These are phyloP conservation scores for Orussus abietinus DNA, from an alignment of 1,140 invertebrate species.

Conservation along the genomic window DNA sequence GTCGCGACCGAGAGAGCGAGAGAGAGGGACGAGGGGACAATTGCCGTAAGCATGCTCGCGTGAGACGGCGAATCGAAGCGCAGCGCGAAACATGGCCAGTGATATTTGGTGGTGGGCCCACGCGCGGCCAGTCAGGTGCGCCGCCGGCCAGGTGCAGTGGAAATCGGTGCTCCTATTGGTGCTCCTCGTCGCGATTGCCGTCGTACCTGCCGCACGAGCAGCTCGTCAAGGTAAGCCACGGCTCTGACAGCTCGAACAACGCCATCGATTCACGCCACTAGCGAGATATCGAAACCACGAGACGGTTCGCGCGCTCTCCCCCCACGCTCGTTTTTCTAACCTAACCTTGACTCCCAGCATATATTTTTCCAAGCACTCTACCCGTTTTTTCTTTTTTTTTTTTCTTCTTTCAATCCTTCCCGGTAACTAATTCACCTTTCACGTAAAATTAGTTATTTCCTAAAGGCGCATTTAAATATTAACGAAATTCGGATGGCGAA, in stretches of 20 bases:
- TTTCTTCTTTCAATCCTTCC: not conserved
- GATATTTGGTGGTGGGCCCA: conserved; percentile 33
- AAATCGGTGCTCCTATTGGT: conserved; percentile 36
- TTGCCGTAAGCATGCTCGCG: conserved; percentile 34
- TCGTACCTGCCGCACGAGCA: conserved; percentile 24
- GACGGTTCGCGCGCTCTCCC: no score
- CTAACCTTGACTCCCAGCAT: no score
- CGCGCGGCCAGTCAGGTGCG: conserved; percentile 16
- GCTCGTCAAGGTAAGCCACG: conserved; percentile 37
- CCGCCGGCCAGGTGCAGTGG: conserved; percentile 26
- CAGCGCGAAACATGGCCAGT: conserved; percentile 35
- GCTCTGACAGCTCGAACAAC: no score
- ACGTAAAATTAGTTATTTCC: no score
- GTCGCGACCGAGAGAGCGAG: conserved; percentile 6
- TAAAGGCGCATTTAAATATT: no score
- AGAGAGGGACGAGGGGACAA: conserved; percentile 13
- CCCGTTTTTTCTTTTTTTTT: not conserved
- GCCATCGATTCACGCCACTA: no score
- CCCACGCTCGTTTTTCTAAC: no score
- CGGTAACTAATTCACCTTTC: no score
- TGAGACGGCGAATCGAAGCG: conserved; percentile 22
- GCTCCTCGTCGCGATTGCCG: conserved; percentile 23
- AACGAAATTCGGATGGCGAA: no score
- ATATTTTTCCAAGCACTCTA: no score
- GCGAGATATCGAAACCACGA: no score